Percentiles rank a stretch among this genome's conserved stretches.
phyloP scores from a whole-genome alignment of 2,113 vertebrate species.

The Oreochromis spilurus region DNA sequence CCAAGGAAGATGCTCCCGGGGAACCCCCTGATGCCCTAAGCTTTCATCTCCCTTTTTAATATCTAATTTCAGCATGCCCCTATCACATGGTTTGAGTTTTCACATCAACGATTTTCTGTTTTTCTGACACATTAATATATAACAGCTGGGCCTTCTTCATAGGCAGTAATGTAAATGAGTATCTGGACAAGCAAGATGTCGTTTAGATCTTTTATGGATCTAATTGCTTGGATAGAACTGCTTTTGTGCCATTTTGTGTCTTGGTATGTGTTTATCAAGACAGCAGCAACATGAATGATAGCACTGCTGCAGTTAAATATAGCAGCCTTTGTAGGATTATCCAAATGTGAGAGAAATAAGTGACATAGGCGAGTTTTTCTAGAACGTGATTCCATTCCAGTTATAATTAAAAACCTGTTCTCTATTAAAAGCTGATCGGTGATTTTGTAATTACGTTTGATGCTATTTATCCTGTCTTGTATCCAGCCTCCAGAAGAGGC shows the following conservation, averaged over 20 bases:
- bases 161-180: background rate
- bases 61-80: background rate
- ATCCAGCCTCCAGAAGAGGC: slow-evolving; percentile 23
- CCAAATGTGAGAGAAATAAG: background rate
- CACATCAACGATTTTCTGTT: background rate
- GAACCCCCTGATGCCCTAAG: no score
- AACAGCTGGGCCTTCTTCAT: background rate
- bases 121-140: background rate
- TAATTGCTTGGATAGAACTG: background rate
- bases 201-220: background rate
- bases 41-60: no score
- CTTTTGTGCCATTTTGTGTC: background rate
- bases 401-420: slow-evolving; percentile 45
- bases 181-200: background rate
- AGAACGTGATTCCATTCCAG: background rate
- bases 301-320: background rate
- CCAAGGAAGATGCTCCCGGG: no score
- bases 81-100: background rate
- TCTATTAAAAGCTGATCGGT: slow-evolving; percentile 13
- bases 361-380: background rate
- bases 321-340: background rate
- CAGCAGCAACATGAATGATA: background rate
- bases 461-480: slow-evolving; percentile 38
- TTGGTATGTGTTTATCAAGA: background rate
- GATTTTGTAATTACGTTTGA: slow-evolving; percentile 36